Evolutionary conservation across 2,888 invertebrate genomes (phyloP).

Genomic region (Drosophila maculinotata): DNA sequence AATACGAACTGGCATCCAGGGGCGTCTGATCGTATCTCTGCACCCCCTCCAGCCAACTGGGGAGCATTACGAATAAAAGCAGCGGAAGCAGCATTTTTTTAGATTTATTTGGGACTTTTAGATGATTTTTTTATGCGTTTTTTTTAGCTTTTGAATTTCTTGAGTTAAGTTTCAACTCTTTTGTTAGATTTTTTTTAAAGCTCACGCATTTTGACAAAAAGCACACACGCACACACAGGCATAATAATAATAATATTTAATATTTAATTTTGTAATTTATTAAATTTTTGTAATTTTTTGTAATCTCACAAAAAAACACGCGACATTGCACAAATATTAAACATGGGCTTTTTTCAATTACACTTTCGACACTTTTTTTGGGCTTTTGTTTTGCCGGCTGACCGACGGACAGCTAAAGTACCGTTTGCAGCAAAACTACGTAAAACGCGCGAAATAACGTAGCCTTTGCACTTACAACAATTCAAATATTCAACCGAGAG

Average conservation of each 20-base stretch:
- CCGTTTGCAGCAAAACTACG: conserved; percentile 46
- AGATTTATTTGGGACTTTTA: conserved; percentile 14
- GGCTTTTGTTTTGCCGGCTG: conserved; percentile 49
- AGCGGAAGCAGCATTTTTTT: conserved; percentile 43
- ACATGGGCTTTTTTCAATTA: conserved; percentile 35
- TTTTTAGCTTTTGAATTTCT: conserved; percentile 10
- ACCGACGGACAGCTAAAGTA: conserved; percentile 46
- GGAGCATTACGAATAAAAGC: conserved; percentile 28
- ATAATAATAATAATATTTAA: no score
- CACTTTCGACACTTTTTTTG: conserved; percentile 27
- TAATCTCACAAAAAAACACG: no score
- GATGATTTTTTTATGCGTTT: conserved; percentile 6
- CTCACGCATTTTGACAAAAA: conserved; percentile 22
- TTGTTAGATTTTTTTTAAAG: conserved; percentile 22
- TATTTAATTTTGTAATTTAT: no score
- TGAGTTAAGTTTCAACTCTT: conserved; percentile 30
- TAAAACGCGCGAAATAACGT: conserved; percentile 58
- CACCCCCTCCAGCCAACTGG: conserved; percentile 52
- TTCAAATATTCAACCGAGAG: conserved; percentile 53
- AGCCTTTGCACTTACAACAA: conserved; percentile 17
- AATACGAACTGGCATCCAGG: conserved; percentile 75
- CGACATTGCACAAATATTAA: conserved; percentile 40
- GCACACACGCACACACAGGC: conserved; percentile 3
- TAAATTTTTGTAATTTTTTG: no score
- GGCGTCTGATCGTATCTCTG: conserved; percentile 81